phyloP scores from a whole-genome alignment of 2,113 vertebrate genomes.

The rat (Rattus norvegicus) region GRCr8 NC_086021.1:42466001-42466500 shows the following conservation, averaged over 20 bases:
- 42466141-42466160: slow-evolving; percentile 45
- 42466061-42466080: slow-evolving; percentile 49
- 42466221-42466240: slow-evolving; percentile 50
- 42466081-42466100: slow-evolving; percentile 4
- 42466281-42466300: no score
- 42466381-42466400: no score
- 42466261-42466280: no score
- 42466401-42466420: no score
- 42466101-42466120: slow-evolving; percentile 39
- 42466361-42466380: no score
- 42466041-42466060: slow-evolving; percentile 33
- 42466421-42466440: no score
- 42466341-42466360: no score
- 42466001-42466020: background rate
- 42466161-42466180: slow-evolving; percentile 52
- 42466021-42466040: background rate
- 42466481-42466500: no score
- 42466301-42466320: no score
- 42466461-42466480: no score
- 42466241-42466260: background rate
- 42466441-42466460: no score
- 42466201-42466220: slow-evolving; percentile 24
- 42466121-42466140: slow-evolving; percentile 10
- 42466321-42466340: no score
- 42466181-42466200: slow-evolving; percentile 57